Conservation (phyloP, 2,888 invertebrate genomes). For the Ormyrus nitidulus region DNA sequence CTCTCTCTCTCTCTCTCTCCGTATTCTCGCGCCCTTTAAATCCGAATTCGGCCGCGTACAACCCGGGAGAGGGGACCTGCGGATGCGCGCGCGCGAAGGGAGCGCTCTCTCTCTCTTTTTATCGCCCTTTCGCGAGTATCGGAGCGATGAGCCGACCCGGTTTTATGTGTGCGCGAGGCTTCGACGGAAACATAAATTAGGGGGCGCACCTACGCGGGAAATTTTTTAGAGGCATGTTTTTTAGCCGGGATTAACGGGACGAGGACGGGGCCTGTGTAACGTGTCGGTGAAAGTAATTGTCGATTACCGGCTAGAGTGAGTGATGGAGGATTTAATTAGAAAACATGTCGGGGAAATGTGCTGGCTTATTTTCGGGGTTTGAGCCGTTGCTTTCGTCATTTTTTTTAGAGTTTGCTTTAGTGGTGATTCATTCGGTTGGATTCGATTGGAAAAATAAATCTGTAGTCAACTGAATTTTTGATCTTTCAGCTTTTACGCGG, state of each 20-base stretch:
- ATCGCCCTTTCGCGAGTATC: slow-evolving; percentile 44
- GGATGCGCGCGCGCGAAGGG: not conserved
- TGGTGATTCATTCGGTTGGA: too few species aligned
- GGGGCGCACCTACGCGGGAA: slow-evolving; percentile 43
- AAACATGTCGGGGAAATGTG: slow-evolving; percentile 2
- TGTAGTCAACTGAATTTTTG: too few species aligned
- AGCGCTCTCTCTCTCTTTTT: slow-evolving; percentile 20
- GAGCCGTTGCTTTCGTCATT: not conserved
- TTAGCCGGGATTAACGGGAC: slow-evolving; percentile 16
- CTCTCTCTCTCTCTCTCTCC: not conserved
- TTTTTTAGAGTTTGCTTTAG: not conserved
- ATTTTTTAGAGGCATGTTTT: slow-evolving; percentile 31
- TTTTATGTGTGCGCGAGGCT: not conserved
- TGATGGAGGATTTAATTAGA: slow-evolving; percentile 27
- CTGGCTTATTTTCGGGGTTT: not conserved
- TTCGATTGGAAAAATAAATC: too few species aligned
- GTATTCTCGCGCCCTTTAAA: slow-evolving; percentile 54
- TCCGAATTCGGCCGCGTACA: slow-evolving; percentile 57
- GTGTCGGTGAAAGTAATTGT: slow-evolving; percentile 27
- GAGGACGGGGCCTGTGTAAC: not conserved
- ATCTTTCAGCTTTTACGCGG: too few species aligned
- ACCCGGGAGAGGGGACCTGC: too few species aligned
- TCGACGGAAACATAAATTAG: slow-evolving; percentile 50
- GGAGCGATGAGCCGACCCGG: not conserved
- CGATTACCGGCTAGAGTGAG: slow-evolving; percentile 19